Conservation (phyloP, 2,888 invertebrate species). For the Scaptomyza cyrtandrae region DNA sequence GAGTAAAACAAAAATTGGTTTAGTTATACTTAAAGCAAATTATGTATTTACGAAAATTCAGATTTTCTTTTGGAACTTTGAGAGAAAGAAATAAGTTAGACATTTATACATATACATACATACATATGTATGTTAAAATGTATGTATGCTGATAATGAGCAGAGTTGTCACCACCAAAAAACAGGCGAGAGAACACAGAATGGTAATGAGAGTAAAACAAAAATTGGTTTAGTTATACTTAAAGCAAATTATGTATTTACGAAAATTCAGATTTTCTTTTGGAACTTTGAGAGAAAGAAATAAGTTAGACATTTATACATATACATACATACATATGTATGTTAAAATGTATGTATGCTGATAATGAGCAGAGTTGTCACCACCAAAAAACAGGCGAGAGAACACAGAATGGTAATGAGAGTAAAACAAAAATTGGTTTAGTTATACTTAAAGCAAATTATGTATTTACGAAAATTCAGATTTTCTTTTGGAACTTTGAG, state of each 20-base stretch:
- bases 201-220: not conserved
- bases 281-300: not conserved
- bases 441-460: not conserved
- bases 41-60: not conserved
- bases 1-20: not conserved
- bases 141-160: constrained; percentile 31
- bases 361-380: constrained; percentile 37
- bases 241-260: not conserved
- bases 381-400: constrained; percentile 9
- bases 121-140: not conserved
- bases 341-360: constrained; percentile 3
- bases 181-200: constrained; percentile 5
- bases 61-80: not conserved
- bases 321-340: not conserved
- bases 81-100: not conserved
- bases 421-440: not conserved
- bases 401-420: not conserved
- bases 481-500: not conserved
- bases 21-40: not conserved
- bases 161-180: constrained; percentile 20
- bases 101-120: not conserved
- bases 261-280: not conserved
- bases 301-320: constrained; percentile 4
- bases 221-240: not conserved
- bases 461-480: not conserved